Evolutionary conservation across 2,888 invertebrate species (phyloP), one percentile per base, ranked within the genome.

Genomic region (Leptinotarsa juncta): DNA sequence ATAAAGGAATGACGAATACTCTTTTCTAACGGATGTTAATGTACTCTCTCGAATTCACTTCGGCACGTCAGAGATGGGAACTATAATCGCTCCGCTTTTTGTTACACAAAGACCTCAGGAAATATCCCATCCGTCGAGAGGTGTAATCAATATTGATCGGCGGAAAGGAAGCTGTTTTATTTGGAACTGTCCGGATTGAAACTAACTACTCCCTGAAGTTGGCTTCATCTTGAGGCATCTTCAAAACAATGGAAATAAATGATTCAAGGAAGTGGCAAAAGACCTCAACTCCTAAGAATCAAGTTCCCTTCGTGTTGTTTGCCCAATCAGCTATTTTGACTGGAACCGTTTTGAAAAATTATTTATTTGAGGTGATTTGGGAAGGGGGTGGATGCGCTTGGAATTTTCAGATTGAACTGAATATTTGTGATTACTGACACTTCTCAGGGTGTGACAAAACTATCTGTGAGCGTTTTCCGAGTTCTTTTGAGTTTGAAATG

Each of bases 201-300:
- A 85, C 83, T 84, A 84, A 85, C 83, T 84, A 81, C 82, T 81
- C 84, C 82, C 84, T 74, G 75, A 83, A 83, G 83, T 80, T 80
- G 77, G 80, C 74, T 81, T 82, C 82, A 82, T 82, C 83, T 81
- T 79, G 78, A 79, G 78, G 80, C 82, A 83, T 81, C 83, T 81
- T 79, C 79, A 75, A 80, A 81, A 84, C 83, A 84, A 85, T 85
- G 84, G 81, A 84, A 83, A 84, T 84, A 84, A 85, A 85, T 84
- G 84, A 84, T 83, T 83, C 84, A 81, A 77, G 82, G 71, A 80
- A 80, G 77, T 66, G 74, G 72, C 77, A 80, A 78, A 76, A 78
- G 75, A 79, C 76, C 75, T 62, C 74, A 81, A 77, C 77, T 79
- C 77, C 71, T 72, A 71, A 26, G n/a, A 14, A 67, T 50, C 16